Percentiles rank a stretch among this genome's conserved stretches.
phyloP scores from a whole-genome alignment of 2,797 vertebrate species.

The Paguma larvata region DNA sequence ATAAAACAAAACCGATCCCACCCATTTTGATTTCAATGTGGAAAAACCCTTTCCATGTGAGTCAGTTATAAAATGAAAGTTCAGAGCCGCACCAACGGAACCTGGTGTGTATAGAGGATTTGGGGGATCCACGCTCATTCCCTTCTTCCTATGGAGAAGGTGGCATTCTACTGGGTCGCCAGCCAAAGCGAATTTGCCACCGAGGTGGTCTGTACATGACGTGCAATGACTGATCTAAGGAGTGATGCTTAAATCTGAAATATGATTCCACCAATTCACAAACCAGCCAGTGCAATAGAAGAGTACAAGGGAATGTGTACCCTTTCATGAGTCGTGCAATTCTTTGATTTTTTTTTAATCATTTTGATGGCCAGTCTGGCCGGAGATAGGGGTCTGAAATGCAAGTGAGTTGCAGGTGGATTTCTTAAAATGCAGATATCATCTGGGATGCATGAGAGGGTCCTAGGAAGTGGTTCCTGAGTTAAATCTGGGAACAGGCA shows the following conservation, averaged over 20 bases:
- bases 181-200: neutral
- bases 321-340: neutral
- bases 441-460: neutral
- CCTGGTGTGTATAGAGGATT: neutral
- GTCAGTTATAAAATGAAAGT: conserved; percentile 61
- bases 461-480: neutral
- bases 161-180: neutral
- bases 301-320: fast-evolving
- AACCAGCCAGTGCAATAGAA: fast-evolving
- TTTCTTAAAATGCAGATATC: neutral
- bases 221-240: neutral
- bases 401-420: neutral
- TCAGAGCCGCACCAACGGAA: neutral
- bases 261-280: neutral
- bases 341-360: neutral
- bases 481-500: neutral
- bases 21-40: conserved; percentile 81
- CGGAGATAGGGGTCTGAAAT: neutral
- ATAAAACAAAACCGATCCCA: conserved; percentile 77
- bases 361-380: neutral
- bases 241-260: neutral
- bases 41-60: conserved; percentile 70
- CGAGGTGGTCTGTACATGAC: neutral
- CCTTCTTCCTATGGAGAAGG: neutral
- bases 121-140: neutral